A percentile compares a stretch with the other conserved stretches of the same genome.
Evolutionary conservation across 2,113 vertebrate species (phyloP).

Genomic region (Haplochromis burtoni): DNA sequence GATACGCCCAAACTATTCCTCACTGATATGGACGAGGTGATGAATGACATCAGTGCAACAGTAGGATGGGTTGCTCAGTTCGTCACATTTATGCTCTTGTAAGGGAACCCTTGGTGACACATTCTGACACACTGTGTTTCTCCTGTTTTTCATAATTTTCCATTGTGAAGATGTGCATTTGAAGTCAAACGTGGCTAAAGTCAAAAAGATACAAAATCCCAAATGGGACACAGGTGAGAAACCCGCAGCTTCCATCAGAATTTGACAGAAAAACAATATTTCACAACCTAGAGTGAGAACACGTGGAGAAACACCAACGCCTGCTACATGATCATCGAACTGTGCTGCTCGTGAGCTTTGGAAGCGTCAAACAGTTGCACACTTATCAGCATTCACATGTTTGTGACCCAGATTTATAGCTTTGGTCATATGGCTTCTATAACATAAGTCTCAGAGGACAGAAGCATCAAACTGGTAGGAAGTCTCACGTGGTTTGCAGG

Average conservation of each 20-base stretch:
- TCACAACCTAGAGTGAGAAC: not conserved
- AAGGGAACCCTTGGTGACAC: not conserved
- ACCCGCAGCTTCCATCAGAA: rapidly evolving
- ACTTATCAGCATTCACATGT: not conserved
- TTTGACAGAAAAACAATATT: not conserved
- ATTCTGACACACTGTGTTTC: not conserved
- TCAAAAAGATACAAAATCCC: not conserved
- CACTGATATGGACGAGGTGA: rapidly evolving
- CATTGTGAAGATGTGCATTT: rapidly evolving
- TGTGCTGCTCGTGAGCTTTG: not conserved
- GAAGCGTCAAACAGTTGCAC: not conserved
- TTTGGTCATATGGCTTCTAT: not conserved
- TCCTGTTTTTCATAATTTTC: not conserved
- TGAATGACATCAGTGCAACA: no score
- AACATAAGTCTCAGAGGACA: not conserved
- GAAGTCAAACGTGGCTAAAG: not conserved
- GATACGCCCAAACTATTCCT: not conserved
- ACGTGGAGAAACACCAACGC: not conserved
- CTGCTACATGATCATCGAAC: not conserved
- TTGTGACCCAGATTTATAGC: conserved; percentile 10
- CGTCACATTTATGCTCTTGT: not conserved
- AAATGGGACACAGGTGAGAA: rapidly evolving
- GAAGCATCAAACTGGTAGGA: not conserved
- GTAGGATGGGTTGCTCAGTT: not conserved
- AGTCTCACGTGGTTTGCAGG: not conserved